phyloP scores from a whole-genome alignment of 2,797 vertebrate genomes.

The Valencia hispanica region DNA sequence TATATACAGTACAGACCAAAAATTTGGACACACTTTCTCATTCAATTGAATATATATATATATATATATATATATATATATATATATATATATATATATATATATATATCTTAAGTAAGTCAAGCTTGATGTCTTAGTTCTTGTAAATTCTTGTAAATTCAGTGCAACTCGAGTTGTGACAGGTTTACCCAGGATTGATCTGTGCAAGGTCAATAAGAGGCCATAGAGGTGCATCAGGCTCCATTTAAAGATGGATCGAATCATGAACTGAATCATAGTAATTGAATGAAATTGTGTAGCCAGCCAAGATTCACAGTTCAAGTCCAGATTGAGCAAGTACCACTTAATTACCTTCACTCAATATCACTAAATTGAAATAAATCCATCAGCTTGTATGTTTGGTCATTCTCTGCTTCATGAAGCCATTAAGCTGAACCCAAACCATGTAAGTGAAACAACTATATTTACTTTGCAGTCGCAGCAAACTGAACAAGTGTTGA shows the following conservation, averaged over 20 bases:
- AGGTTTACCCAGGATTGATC: background rate
- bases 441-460: slow-evolving; percentile 31
- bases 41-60: no score
- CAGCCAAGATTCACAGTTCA: background rate
- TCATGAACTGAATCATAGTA: background rate
- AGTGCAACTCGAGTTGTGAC: background rate
- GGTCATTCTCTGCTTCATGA: slow-evolving; percentile 9
- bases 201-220: background rate
- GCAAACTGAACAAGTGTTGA: slow-evolving; percentile 39
- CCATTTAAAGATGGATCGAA: background rate
- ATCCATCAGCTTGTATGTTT: slow-evolving; percentile 6
- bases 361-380: slow-evolving; percentile 12
- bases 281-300: background rate
- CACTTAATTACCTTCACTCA: background rate
- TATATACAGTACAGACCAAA: no score
- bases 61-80: no score
- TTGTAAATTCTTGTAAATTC: background rate
- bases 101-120: background rate
- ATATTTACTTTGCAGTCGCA: slow-evolving; percentile 21
- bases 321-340: background rate
- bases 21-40: no score
- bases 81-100: no score
- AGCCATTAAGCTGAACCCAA: slow-evolving; percentile 35
- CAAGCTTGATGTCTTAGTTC: background rate
- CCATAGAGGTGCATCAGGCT: background rate